phyloP scores from a whole-genome alignment of 2,888 invertebrate species.

The Ennomos erosarius region DNA sequence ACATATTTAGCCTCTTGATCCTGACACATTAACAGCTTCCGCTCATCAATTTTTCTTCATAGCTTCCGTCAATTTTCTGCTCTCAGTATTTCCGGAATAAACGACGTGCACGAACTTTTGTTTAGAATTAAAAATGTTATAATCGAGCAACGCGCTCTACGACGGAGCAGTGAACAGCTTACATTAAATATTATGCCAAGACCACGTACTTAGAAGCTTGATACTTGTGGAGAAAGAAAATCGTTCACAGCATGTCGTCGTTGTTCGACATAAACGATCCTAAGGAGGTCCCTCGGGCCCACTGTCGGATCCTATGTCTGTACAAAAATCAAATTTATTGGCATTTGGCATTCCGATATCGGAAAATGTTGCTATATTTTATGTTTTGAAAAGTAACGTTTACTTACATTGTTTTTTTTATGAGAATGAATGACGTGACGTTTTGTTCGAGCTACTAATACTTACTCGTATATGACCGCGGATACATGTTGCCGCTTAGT shows the following conservation, averaged over 20 bases:
- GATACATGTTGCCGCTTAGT: no score
- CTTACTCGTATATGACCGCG: no score
- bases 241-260: slow-evolving; percentile 23
- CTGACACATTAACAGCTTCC: no score
- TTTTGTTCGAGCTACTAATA: no score
- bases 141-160: slow-evolving; percentile 13
- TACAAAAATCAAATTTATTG: slow-evolving; percentile 24
- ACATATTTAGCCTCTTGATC: no score
- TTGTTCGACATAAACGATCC: slow-evolving; percentile 24
- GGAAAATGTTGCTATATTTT: slow-evolving; percentile 9
- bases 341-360: slow-evolving; percentile 15
- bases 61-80: background rate
- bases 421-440: no score
- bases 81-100: slow-evolving; percentile 6
- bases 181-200: slow-evolving; percentile 24
- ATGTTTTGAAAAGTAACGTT: slow-evolving; percentile 4
- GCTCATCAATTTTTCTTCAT: background rate
- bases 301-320: slow-evolving; percentile 21
- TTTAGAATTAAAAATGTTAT: slow-evolving; percentile 11
- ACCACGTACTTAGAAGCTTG: slow-evolving; percentile 5
- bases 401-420: background rate
- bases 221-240: slow-evolving; percentile 9
- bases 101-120: slow-evolving; percentile 10
- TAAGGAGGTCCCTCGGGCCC: slow-evolving; percentile 20
- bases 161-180: slow-evolving; percentile 17